Base-by-base conservation (phyloP, 2,113 vertebrate genomes). In the Mustela nigripes region DNA sequence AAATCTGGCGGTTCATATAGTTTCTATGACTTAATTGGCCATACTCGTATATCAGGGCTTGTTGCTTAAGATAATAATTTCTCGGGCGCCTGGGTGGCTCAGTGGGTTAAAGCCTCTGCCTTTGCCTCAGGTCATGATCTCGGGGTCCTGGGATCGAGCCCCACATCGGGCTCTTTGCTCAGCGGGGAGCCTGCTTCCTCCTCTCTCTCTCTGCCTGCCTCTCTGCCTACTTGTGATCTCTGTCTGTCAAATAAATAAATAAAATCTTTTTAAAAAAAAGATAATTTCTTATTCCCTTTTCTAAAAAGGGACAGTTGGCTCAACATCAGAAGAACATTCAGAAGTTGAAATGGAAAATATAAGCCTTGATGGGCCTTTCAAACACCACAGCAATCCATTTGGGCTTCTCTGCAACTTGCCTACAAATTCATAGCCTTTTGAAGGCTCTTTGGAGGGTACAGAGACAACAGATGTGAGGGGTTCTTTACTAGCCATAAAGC, bases 21-120 rank as follows among this genome's bases (percentile, higher is more conserved):
- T 94, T 93, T 81, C 76, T 91, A 18, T 45, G 81, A 95, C 45
- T 97, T 89, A 86, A 93, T 60, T 87, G 86, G 31, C 21, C 50
- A 62, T 28, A n/a, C 21, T 39, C 62, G 3, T 85, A 5, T 73
- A 95, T 50, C n/a, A 53, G 74, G 28, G 42, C 39, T 93, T 93
- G 69, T 81, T n/a, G 65, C 18, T 97, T 89, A 79, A 89, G 91
- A 74, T 92, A 85, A 93, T 62, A 91, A 88, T 86, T 88, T 95
- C 82, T 14, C 1, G 16, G 53, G 53, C 5, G 5, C 53, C 53
- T 56, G 53, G 53, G 16, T 56, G 53, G 16, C 53, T 56, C 5
- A 56, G 53, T 56, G 53, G 53, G 53, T 18, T 56, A 18, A 56
- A 18, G 16, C 53, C 15, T 56, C 53, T 56, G 53, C 16, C 53